A percentile compares a stretch with the other conserved stretches of the same genome.
These are phyloP conservation scores for Philotrypesis tridentata DNA, from an alignment of 1,140 invertebrate species.

Conservation along the genomic window DNA sequence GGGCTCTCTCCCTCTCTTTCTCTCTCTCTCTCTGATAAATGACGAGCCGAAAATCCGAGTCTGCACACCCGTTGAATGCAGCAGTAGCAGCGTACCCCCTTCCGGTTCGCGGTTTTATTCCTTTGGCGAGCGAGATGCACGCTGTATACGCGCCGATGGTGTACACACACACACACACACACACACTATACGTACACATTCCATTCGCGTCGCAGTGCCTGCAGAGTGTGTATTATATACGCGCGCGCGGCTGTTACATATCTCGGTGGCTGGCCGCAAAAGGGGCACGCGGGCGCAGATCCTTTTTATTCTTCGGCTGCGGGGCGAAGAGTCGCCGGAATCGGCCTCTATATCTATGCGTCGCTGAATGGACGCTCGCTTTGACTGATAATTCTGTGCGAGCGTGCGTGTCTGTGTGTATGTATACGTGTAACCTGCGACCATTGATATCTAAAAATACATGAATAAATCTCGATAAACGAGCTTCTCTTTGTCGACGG, in stretches of 20 bases:
- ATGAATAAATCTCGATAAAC: too few relatives aligned
- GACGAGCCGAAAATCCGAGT: neutral
- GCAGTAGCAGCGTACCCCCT: neutral
- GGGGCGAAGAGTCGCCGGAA: neutral
- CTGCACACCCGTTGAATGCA: neutral
- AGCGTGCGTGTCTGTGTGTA: too few relatives aligned
- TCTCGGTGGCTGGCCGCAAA: neutral
- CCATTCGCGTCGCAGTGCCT: too few relatives aligned
- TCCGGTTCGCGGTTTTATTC: neutral
- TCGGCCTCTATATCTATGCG: neutral
- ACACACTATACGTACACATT: too few relatives aligned
- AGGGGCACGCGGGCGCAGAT: neutral
- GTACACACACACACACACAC: too few relatives aligned
- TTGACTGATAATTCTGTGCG: neutral
- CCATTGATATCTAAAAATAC: neutral
- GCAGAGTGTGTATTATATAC: too few relatives aligned
- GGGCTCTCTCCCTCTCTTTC: neutral
- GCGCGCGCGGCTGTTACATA: neutral
- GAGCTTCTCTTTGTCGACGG: too few relatives aligned
- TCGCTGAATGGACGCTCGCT: neutral
- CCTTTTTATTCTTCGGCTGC: neutral
- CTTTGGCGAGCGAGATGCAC: neutral
- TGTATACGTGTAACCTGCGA: too few relatives aligned
- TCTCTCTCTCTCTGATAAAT: conserved; percentile 7
- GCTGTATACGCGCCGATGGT: too few relatives aligned